A percentile compares a stretch with the other conserved stretches of the same genome.
Conservation (phyloP, 1,140 invertebrate species). For the Drosophila parabipectinata region DNA sequence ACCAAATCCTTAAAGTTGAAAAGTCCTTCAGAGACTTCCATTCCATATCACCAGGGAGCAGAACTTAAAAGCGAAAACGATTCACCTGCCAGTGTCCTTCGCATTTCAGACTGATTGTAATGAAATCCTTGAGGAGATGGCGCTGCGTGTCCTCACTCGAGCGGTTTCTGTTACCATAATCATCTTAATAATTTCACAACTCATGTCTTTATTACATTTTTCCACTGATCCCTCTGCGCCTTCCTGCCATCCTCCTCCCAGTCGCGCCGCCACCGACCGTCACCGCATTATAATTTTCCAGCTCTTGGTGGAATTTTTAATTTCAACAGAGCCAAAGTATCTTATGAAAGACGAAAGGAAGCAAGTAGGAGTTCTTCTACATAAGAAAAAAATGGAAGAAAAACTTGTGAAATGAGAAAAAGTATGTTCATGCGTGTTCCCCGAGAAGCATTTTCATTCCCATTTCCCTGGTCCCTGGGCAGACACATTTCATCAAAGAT, state of each 20-base stretch:
- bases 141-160: conserved; percentile 31
- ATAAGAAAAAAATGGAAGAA: not conserved
- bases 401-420: conserved; percentile 17
- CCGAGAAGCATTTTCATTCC: conserved; percentile 41
- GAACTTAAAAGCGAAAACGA: not conserved
- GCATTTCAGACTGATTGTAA: conserved; percentile 39
- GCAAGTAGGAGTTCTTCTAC: not conserved
- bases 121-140: conserved; percentile 7
- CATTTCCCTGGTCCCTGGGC: conserved; percentile 19
- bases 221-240: conserved; percentile 1
- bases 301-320: conserved; percentile 72
- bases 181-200: conserved; percentile 77
- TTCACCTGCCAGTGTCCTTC: conserved; percentile 29
- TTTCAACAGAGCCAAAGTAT: conserved; percentile 67
- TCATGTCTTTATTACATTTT: conserved; percentile 79
- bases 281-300: conserved; percentile 62
- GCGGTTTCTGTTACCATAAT: conserved; percentile 59
- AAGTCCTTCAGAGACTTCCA: not conserved
- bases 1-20: not conserved
- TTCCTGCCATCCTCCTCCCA: not conserved
- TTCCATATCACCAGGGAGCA: not conserved
- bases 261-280: conserved; percentile 14
- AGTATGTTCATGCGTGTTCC: conserved; percentile 63
- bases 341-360: conserved; percentile 25
- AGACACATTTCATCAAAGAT: conserved; percentile 67